Evolutionary conservation across 1,140 invertebrate species (phyloP), one percentile per base, ranked within the genome.

Genomic region (Pseudomyrmex pallidus): DNA sequence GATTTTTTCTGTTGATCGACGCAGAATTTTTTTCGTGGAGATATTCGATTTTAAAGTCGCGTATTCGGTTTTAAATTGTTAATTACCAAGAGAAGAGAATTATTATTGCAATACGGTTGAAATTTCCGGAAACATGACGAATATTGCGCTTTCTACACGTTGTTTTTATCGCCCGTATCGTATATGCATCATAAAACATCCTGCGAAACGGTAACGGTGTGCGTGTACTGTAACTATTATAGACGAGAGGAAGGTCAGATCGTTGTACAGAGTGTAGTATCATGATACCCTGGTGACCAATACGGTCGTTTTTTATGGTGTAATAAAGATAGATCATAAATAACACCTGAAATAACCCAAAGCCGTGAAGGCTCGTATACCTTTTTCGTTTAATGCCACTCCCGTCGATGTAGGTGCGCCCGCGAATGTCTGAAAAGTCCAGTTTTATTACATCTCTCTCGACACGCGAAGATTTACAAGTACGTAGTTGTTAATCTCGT

Each of bases 201-300:
- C 20, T 8, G 46, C 20, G 20, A 74, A 62, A 25, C 13, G 20
- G 20, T 46, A 46, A 2, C 20, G 56, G 44, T 13, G 13, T 8
- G 25, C 5, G 20, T 4, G n/a, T 10, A 12, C 4, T 15, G 54
- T 72, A 46, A 48, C 44, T 48, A 48, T 22, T 61, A 44, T 46
- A 61, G 50, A 17, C 50, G 5, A 20, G n/a, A n/a, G 8, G 5
- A 35, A 12, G 56, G 61, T 3, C 50, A 54, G 52, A 59, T 25
- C 68, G 77, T 61, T 56, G 44, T 5, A 73, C 61, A 50, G 68
- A 25, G 22, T 50, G 50, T 20, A 50, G 17, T 15, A 59, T 82
- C 15, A 72, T 22, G 56, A 82, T 72, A 82, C 56, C 77, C 77
- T 9, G 46, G 56, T 59, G 56, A 82, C 64, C 20, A 54, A 82